Base-by-base conservation (phyloP, 2,888 invertebrate species). In the Cheilosia urbana region DNA sequence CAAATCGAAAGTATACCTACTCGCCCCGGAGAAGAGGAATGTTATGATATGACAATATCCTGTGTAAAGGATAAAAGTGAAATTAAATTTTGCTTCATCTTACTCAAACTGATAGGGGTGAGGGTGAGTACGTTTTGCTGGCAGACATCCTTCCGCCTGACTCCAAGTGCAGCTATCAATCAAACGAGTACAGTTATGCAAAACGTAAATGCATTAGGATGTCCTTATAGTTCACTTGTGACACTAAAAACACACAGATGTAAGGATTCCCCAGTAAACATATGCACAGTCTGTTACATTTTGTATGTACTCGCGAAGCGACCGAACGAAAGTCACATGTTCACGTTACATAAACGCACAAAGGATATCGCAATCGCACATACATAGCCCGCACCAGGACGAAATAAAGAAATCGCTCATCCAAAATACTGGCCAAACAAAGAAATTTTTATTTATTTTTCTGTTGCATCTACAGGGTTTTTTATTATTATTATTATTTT, bases 321-420 rank as follows among this genome's bases (percentile, higher is more conserved):
- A 17, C 47, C 60, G 55, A 49, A 77, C 65, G 60, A 27, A 58
- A 83, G 49, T 58, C 55, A 68, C 66, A 62, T 62, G 65, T 60
- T 78, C 15, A 2, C n/a, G 68, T 78, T 83, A 83, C 73, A 68
- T 83, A 83, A 83, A 83, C 68, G 24, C 78, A 73, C 71, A 72
- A 72, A 66, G 24, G 55, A 72, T 60, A 53, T 19, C n/a, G 3
- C 11, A n/a, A n/a, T n/a, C n/a, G n/a, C n/a, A n/a, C n/a, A n/a
- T n/a, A 51, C 15, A 15, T 2, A 51, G 21, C 49, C 13, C 49
- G 40, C 34, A 62, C n/a, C 17, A 55, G 40, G 11, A 53, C 58
- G 13, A 60, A 40, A 60, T 15, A 45, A 17, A n/a, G 27, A 60
- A 58, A 58, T 17, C 37, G 30, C 34, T 53, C 45, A 65, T 65